These are phyloP conservation scores for Aporrectodea caliginosa DNA, from an alignment of 1,140 invertebrate species.

Conservation along the genomic window DNA sequence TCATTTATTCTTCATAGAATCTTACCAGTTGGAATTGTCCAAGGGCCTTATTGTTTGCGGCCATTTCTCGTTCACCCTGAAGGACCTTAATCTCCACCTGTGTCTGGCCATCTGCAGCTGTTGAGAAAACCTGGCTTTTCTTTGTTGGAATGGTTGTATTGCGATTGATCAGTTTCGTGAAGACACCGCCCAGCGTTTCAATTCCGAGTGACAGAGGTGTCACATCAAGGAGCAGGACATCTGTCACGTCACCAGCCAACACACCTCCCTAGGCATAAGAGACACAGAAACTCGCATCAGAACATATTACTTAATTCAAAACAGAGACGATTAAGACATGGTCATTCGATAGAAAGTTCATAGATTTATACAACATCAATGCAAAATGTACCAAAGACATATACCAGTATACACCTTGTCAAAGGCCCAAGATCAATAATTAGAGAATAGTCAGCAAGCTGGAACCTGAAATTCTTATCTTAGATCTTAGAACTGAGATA, in stretches of 20 bases:
- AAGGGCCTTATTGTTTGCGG: slow-evolving; percentile 82
- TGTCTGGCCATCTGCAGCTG: slow-evolving; percentile 89
- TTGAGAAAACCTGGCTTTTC: slow-evolving; percentile 94
- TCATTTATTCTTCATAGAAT: too few relatives aligned
- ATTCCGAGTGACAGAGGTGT: slow-evolving; percentile 90
- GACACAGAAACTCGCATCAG: too few relatives aligned
- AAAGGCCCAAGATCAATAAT: too few relatives aligned
- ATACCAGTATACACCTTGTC: too few relatives aligned
- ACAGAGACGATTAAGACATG: too few relatives aligned
- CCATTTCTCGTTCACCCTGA: slow-evolving; percentile 97
- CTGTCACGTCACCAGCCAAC: slow-evolving; percentile 91
- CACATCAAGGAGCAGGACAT: slow-evolving; percentile 93
- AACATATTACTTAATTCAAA: too few relatives aligned
- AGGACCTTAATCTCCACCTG: slow-evolving; percentile 93
- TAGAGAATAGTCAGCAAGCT: too few relatives aligned
- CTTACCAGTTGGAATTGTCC: slow-evolving; percentile 83
- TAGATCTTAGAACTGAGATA: too few relatives aligned
- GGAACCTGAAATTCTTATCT: too few relatives aligned
- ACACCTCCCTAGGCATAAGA: slow-evolving; percentile 83
- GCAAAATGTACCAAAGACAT: too few relatives aligned
- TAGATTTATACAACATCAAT: too few relatives aligned
- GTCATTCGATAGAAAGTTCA: too few relatives aligned
- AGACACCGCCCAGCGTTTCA: slow-evolving; percentile 93
- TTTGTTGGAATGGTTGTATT: slow-evolving; percentile 98
- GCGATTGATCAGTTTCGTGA: slow-evolving; percentile 86